These are phyloP conservation scores for Neolamprologus fasciatus DNA, from an alignment of 2,113 vertebrate genomes.

Conservation along the genomic window DNA sequence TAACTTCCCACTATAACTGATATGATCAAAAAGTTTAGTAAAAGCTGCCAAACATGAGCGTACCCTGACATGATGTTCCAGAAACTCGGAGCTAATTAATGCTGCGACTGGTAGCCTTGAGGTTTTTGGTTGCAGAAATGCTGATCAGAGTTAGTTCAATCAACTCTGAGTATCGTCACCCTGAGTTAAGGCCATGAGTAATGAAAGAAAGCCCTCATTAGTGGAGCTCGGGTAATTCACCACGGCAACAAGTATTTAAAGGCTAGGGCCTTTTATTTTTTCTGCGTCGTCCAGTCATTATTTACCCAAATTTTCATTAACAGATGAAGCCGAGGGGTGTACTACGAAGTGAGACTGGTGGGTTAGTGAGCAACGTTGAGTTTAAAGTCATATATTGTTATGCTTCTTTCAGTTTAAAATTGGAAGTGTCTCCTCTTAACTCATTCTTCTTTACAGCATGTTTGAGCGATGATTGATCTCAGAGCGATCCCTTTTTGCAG, in stretches of 20 bases:
- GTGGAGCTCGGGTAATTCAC: neutral
- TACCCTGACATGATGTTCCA: neutral
- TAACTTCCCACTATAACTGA: neutral
- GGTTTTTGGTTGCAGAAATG: neutral
- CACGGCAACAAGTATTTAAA: neutral
- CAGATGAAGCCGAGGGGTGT: neutral
- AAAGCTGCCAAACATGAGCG: neutral
- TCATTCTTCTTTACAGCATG: neutral
- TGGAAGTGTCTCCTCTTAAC: neutral
- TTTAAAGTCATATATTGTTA: neutral
- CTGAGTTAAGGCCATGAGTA: neutral
- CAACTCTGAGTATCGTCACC: neutral
- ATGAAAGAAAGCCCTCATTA: neutral
- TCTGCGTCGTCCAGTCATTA: neutral
- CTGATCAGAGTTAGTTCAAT: neutral
- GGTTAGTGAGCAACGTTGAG: neutral
- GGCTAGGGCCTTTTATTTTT: neutral
- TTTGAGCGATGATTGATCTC: neutral
- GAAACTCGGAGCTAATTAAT: neutral
- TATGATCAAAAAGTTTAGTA: accelerated
- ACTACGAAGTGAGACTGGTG: neutral
- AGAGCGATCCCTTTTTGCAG: neutral
- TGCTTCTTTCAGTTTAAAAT: neutral
- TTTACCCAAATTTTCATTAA: neutral
- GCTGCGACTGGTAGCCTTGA: neutral